Percentiles rank a stretch among this genome's conserved stretches.
phyloP scores from a whole-genome alignment of 2,888 invertebrate genomes.

The Anaspis maculata region DNA sequence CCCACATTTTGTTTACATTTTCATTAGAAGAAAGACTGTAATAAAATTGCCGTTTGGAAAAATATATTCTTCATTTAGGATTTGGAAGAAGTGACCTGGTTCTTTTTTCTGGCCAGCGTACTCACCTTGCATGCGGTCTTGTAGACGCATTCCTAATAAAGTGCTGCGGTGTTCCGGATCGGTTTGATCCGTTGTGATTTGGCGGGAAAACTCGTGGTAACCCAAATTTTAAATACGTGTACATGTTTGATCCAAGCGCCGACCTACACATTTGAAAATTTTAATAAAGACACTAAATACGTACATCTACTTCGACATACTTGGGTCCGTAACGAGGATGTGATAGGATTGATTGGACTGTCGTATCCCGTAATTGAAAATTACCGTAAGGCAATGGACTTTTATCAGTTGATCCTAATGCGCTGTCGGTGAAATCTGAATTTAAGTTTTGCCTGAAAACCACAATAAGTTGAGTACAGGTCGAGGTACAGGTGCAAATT shows the following conservation, averaged over 20 bases:
- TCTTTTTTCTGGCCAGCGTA: too few relatives aligned
- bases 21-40: too few relatives aligned
- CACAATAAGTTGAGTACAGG: slow-evolving; percentile 25
- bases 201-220: slow-evolving; percentile 87
- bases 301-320: slow-evolving; percentile 54
- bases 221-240: slow-evolving; percentile 90
- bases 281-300: slow-evolving; percentile 9
- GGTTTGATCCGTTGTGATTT: slow-evolving; percentile 62
- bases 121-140: slow-evolving; percentile 38
- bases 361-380: slow-evolving; percentile 86
- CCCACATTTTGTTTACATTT: neutral
- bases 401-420: slow-evolving; percentile 85
- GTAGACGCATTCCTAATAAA: slow-evolving; percentile 37
- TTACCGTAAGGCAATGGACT: slow-evolving; percentile 90
- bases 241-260: slow-evolving; percentile 83
- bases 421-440: slow-evolving; percentile 92
- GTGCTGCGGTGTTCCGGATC: slow-evolving; percentile 55
- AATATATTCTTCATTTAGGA: too few relatives aligned
- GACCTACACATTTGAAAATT: slow-evolving; percentile 61
- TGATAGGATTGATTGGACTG: slow-evolving; percentile 82
- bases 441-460: slow-evolving; percentile 89
- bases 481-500: neutral
- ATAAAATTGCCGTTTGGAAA: too few relatives aligned
- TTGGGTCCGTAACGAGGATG: slow-evolving; percentile 88
- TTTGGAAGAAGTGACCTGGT: too few relatives aligned